These are phyloP conservation scores for Todiramphus chloris DNA, from an alignment of 2,113 vertebrate species.

Conservation along the genomic window DNA sequence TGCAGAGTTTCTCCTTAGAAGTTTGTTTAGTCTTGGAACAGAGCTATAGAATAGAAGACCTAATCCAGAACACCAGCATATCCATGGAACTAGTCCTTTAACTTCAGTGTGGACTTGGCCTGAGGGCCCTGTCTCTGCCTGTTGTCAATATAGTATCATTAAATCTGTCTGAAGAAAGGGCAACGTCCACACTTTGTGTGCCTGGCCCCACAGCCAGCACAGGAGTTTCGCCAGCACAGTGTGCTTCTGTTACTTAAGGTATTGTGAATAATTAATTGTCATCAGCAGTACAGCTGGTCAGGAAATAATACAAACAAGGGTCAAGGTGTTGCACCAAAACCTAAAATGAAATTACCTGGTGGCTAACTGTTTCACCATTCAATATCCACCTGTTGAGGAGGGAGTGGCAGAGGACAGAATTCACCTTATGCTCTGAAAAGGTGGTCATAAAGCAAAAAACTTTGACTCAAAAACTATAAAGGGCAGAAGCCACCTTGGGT, in stretches of 20 bases:
- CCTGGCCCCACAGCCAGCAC: not conserved
- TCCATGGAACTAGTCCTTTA: not conserved
- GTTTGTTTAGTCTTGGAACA: not conserved
- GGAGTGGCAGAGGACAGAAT: not conserved
- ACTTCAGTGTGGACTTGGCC: not conserved
- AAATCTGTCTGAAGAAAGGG: not conserved
- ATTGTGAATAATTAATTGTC: not conserved
- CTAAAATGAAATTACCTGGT: not conserved
- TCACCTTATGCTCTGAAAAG: not conserved
- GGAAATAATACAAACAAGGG: not conserved
- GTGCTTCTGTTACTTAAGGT: not conserved
- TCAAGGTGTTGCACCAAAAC: not conserved
- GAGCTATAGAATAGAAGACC: not conserved
- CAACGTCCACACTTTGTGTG: no score
- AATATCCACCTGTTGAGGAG: not conserved
- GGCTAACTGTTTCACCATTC: not conserved
- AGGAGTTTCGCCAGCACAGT: not conserved
- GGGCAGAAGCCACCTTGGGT: not conserved
- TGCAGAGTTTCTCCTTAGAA: not conserved
- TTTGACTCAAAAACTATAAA: accelerated
- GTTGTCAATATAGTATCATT: accelerated
- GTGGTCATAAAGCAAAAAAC: not conserved
- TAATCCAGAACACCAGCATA: not conserved
- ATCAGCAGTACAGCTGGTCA: not conserved
- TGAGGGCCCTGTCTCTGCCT: not conserved